phyloP scores from a whole-genome alignment of 2,113 vertebrate genomes.

The Microcebus griseorufus region DNA sequence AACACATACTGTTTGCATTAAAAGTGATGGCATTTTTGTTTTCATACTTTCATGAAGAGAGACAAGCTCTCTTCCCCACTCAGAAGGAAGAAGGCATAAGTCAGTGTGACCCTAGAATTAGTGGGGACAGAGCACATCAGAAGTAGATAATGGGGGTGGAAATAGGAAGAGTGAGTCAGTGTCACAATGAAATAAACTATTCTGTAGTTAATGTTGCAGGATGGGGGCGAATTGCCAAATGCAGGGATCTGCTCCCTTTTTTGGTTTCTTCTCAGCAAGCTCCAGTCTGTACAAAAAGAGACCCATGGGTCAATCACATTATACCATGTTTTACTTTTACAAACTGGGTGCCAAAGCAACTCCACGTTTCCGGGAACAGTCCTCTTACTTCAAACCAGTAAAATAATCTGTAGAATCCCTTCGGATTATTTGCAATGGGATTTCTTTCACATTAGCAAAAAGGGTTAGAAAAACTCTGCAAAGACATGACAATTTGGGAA shows the following conservation, averaged over 20 bases:
- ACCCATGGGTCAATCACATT: background rate
- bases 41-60: background rate
- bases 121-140: background rate
- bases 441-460: constrained; percentile 27
- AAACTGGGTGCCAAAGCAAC: background rate
- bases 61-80: background rate
- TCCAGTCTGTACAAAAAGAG: background rate
- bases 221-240: too few species aligned
- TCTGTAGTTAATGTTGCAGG: background rate
- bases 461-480: background rate
- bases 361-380: fast-evolving
- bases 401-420: constrained; percentile 5
- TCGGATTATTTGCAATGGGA: constrained; percentile 26
- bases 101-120: background rate
- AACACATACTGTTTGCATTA: constrained; percentile 3
- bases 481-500: background rate
- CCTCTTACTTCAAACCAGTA: background rate
- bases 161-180: constrained; percentile 45
- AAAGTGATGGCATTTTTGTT: constrained; percentile 3
- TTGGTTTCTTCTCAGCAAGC: background rate
- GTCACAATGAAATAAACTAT: background rate
- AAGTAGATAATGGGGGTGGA: background rate
- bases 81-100: background rate
- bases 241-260: background rate
- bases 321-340: background rate